phyloP scores from a whole-genome alignment of 2,888 invertebrate genomes.

The Cheilosia variabilis region DNA sequence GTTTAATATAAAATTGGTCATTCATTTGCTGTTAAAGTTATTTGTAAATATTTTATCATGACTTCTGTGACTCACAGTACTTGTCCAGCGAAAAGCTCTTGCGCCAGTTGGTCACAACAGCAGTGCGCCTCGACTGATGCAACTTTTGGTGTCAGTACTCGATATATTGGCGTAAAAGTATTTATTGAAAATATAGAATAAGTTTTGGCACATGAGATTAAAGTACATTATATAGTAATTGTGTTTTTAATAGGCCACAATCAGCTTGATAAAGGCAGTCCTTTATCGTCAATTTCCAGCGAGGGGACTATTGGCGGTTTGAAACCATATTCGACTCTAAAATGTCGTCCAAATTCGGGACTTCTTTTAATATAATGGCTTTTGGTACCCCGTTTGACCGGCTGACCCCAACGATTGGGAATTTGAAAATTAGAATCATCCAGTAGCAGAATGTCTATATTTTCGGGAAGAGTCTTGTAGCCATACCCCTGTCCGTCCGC shows the following conservation, averaged over 20 bases:
- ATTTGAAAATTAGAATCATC: constrained; percentile 85
- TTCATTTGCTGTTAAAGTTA: too few relatives aligned
- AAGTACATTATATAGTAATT: background rate
- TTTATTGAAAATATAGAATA: constrained; percentile 8
- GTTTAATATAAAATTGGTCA: too few relatives aligned
- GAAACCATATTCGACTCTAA: constrained; percentile 92
- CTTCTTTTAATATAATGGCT: constrained; percentile 85
- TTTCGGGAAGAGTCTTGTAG: constrained; percentile 81
- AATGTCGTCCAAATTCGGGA: constrained; percentile 86
- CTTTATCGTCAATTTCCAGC: constrained; percentile 90
- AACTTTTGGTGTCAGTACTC: too few relatives aligned
- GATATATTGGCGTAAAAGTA: too few relatives aligned
- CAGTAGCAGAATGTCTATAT: constrained; percentile 78
- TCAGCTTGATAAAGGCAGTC: constrained; percentile 80
- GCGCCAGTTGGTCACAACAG: too few relatives aligned
- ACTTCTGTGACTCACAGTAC: too few relatives aligned
- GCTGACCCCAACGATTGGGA: constrained; percentile 81
- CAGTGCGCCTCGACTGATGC: too few relatives aligned
- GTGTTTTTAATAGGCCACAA: background rate
- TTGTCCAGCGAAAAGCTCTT: too few relatives aligned
- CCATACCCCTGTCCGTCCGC: constrained; percentile 59
- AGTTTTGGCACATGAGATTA: constrained; percentile 38
- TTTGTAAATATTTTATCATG: too few relatives aligned
- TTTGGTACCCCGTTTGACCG: constrained; percentile 82
- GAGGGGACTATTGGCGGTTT: constrained; percentile 93